Percentiles rank a stretch among this genome's conserved stretches.
These are phyloP conservation scores for Melitaea athalia DNA, from an alignment of 2,888 invertebrate genomes.

Conservation along the genomic window DNA sequence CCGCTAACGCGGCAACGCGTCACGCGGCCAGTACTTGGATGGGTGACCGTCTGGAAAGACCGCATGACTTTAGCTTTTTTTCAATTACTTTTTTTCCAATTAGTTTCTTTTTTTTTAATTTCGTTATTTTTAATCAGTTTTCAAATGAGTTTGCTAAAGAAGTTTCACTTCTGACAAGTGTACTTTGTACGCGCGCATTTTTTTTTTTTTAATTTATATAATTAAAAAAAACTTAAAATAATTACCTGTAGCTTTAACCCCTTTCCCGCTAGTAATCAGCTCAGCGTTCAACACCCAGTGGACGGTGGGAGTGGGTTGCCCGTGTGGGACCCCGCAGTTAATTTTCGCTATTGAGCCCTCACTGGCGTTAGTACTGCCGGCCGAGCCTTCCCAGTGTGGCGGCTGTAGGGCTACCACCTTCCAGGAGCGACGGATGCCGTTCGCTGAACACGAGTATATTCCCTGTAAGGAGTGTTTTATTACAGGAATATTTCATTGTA, in stretches of 20 bases:
- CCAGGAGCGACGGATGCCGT: constrained; percentile 80
- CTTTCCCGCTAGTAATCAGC: constrained; percentile 78
- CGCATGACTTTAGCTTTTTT: too few relatives aligned
- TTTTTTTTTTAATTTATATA: too few relatives aligned
- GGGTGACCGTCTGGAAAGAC: too few relatives aligned
- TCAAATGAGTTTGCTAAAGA: too few relatives aligned
- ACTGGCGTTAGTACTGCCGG: constrained; percentile 78
- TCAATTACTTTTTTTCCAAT: too few relatives aligned
- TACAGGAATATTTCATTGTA: too few relatives aligned
- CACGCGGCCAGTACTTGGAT: too few relatives aligned
- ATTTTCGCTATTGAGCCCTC: constrained; percentile 70
- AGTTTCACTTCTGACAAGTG: too few relatives aligned
- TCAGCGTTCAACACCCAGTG: constrained; percentile 94
- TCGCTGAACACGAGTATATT: constrained; percentile 89
- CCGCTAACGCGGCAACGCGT: too few relatives aligned
- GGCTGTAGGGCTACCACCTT: constrained; percentile 68
- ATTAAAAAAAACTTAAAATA: neutral
- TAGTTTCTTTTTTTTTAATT: too few relatives aligned
- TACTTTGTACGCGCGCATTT: too few relatives aligned
- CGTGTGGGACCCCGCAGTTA: constrained; percentile 84
- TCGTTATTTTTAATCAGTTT: too few relatives aligned
- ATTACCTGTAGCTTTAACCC: constrained; percentile 60
- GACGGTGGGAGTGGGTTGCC: constrained; percentile 88
- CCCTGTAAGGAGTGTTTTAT: constrained; percentile 75
- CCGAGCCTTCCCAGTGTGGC: constrained; percentile 78